phyloP scores from a whole-genome alignment of 2,888 invertebrate genomes.

The Oegoconia quadripuncta region DNA sequence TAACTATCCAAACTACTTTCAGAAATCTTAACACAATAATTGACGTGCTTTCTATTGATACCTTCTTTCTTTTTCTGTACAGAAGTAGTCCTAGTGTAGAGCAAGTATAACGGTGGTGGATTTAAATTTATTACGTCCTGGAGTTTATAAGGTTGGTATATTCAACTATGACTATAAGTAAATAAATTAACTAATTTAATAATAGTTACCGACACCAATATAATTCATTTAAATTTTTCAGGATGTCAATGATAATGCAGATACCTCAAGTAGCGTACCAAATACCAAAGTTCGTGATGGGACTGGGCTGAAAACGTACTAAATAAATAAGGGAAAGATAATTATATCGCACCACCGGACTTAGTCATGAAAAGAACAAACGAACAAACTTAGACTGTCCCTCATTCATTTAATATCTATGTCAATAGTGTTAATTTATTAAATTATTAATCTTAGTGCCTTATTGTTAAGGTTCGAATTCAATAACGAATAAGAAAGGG shows the following conservation, averaged over 20 bases:
- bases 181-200: constrained; percentile 13
- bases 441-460: neutral
- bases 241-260: constrained; percentile 91
- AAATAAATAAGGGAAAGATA: constrained; percentile 27
- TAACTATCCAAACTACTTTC: too few relatives aligned
- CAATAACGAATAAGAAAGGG: too few relatives aligned
- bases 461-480: constrained; percentile 1
- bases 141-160: constrained; percentile 50
- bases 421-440: neutral
- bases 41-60: too few relatives aligned
- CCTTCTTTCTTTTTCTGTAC: constrained; percentile 30
- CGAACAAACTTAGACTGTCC: constrained; percentile 1
- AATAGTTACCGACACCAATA: constrained; percentile 7
- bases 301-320: constrained; percentile 81
- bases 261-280: constrained; percentile 90
- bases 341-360: constrained; percentile 34
- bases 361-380: constrained; percentile 26
- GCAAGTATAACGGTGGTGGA: constrained; percentile 73
- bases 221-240: constrained; percentile 58
- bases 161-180: constrained; percentile 21
- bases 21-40: too few relatives aligned
- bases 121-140: constrained; percentile 36
- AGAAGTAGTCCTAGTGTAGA: constrained; percentile 45
- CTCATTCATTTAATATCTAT: neutral
- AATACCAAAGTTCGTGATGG: constrained; percentile 92